Base-by-base conservation (phyloP, 1,140 invertebrate genomes). In the Popillia japonica region DNA sequence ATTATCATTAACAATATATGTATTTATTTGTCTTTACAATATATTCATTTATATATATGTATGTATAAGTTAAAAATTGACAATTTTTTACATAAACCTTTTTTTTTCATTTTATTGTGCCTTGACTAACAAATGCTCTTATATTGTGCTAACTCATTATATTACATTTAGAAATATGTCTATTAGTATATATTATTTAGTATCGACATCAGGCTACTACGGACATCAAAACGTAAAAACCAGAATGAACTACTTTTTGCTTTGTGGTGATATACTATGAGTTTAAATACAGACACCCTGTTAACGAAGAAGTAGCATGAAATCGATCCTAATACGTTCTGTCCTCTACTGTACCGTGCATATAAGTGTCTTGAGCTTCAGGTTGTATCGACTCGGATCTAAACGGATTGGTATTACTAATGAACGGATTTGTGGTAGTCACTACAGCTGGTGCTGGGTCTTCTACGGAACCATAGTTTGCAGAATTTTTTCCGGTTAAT, bases 371-470 rank as follows among this genome's bases (percentile, higher is more conserved):
- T 77, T 89, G 87, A n/a, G 90, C 84, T 64, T 89, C 88, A 0
- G 91, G 91, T 83, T 92, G 91, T 6, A 91, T 88, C 9, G 89
- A 86, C 84, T 92, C 90, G 77, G 88, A 87, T 14, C 83, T 84
- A 72, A 89, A 88, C 27, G 88, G 87, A 79, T 87, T 87, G 77
- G 82, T 77, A 79, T 82, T 79, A 40, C 61, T 79, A 14, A 90
- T 89, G 84, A 92, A 92, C 1, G 91, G 91, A 85, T 92, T 92
- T 79, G 90, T 90, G 23, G 80, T 77, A 27, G 79, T 64, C 42
- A 83, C 77, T 2, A 84, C 78, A 0, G 81, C 14, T 20, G 88
- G 79, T 10, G 87, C 83, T 10, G 82, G 77, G 22, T 80, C 83
- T 75, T 86, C 86, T 27, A 87, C 83, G 10, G 86, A 80, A 34